A percentile compares a stretch with the other conserved stretches of the same genome.
phyloP scores from a whole-genome alignment of 2,797 vertebrate species.

The Centroberyx gerrardi region DNA sequence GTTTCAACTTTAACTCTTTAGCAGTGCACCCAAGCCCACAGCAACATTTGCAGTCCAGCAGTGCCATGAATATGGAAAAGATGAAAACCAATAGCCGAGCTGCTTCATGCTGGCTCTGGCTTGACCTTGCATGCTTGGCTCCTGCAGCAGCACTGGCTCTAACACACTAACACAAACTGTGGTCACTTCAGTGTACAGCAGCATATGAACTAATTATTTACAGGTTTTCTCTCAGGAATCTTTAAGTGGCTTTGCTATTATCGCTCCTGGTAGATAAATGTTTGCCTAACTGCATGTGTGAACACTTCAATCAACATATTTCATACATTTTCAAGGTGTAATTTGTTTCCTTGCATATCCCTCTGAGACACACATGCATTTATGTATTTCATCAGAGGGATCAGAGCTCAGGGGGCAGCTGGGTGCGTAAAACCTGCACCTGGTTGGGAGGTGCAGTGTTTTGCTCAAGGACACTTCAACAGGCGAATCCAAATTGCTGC shows the following conservation, averaged over 20 bases:
- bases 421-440: not conserved
- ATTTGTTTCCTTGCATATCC: slow-evolving; percentile 8
- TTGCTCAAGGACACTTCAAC: not conserved
- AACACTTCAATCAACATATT: not conserved
- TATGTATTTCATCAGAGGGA: slow-evolving; percentile 24
- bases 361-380: slow-evolving; percentile 11
- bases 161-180: slow-evolving; percentile 4
- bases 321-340: not conserved
- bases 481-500: not conserved
- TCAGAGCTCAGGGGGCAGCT: slow-evolving; percentile 12
- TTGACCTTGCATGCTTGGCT: slow-evolving; percentile 32
- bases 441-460: not conserved
- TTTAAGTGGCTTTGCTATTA: not conserved
- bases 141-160: not conserved
- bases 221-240: not conserved
- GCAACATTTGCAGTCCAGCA: slow-evolving; percentile 28
- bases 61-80: slow-evolving; percentile 47
- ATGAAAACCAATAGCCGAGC: slow-evolving; percentile 41
- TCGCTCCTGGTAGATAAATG: not conserved
- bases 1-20: slow-evolving; percentile 8
- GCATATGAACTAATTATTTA: not conserved
- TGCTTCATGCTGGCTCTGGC: slow-evolving; percentile 28
- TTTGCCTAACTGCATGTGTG: not conserved
- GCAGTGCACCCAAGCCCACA: slow-evolving; percentile 25
- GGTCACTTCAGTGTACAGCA: slow-evolving; percentile 3